Percentiles rank a stretch among this genome's conserved stretches.
Evolutionary conservation across 2,797 vertebrate genomes (phyloP).

Genomic region (Amphiprion clarkii): DNA sequence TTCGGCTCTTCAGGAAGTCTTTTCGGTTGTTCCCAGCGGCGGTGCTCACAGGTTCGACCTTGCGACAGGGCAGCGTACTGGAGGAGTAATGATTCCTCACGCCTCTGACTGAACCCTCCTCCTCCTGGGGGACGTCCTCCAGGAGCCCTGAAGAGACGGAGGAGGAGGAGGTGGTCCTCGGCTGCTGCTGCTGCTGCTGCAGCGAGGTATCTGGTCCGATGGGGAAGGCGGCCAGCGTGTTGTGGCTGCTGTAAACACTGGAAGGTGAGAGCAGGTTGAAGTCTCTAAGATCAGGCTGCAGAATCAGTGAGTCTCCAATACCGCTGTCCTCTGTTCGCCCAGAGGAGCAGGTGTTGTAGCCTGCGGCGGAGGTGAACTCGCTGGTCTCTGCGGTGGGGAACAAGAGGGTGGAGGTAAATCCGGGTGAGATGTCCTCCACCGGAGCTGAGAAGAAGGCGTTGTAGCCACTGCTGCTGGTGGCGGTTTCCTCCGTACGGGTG

Average conservation of each 20-base stretch:
- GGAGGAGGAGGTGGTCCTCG: conserved; percentile 82
- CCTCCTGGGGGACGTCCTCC: conserved; percentile 75
- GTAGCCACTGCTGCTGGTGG: conserved; percentile 48
- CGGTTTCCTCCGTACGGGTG: conserved; percentile 48
- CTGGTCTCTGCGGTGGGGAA: conserved; percentile 31
- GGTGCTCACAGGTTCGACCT: conserved; percentile 68
- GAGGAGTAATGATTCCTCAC: conserved; percentile 81
- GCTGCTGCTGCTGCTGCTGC: conserved; percentile 41
- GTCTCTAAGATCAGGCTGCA: conserved; percentile 73
- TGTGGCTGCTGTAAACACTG: conserved; percentile 79
- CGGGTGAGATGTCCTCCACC: conserved; percentile 51
- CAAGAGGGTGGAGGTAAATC: conserved; percentile 46
- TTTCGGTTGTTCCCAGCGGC: conserved; percentile 83
- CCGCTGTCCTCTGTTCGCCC: conserved; percentile 78
- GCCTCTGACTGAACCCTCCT: conserved; percentile 76
- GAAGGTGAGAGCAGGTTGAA: conserved; percentile 84
- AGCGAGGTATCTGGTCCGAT: conserved; percentile 55
- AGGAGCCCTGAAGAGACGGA: conserved; percentile 70
- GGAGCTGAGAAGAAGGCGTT: conserved; percentile 56
- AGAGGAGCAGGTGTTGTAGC: conserved; percentile 69
- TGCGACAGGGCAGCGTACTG: conserved; percentile 88
- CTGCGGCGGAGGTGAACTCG: conserved; percentile 9
- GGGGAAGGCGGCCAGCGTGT: conserved; percentile 79
- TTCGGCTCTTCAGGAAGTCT: conserved; percentile 91
- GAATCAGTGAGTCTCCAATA: conserved; percentile 75